A percentile compares a stretch with the other conserved stretches of the same genome.
These are phyloP conservation scores for Acropternis orthonyx DNA, from an alignment of 2,797 vertebrate genomes.

Conservation along the genomic window DNA sequence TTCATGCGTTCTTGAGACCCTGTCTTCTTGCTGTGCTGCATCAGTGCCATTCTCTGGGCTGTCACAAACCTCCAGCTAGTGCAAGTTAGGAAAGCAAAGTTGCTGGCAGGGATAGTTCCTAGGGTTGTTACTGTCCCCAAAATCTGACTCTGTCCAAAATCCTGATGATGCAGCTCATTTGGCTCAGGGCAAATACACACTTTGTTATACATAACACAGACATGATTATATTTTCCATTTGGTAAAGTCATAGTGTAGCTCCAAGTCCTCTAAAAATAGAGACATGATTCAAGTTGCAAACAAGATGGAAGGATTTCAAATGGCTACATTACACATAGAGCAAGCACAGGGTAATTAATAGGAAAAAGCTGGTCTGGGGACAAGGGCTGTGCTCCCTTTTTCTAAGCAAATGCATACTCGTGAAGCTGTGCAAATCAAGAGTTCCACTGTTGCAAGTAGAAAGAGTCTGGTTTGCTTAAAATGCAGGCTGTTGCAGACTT, in stretches of 20 bases:
- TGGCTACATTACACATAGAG: not conserved
- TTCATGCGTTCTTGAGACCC: not conserved
- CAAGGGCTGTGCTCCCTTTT: not conserved
- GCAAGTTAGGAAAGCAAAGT: slow-evolving; percentile 23
- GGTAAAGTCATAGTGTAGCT: slow-evolving; percentile 40
- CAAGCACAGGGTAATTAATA: slow-evolving; percentile 46
- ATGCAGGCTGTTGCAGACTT: not conserved
- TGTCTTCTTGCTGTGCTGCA: slow-evolving; percentile 19
- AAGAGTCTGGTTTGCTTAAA: slow-evolving; percentile 23
- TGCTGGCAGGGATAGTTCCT: slow-evolving; percentile 31
- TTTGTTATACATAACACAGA: slow-evolving; percentile 51
- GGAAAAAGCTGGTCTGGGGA: slow-evolving; percentile 27
- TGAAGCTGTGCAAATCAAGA: not conserved
- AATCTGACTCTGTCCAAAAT: slow-evolving; percentile 28
- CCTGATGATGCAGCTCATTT: slow-evolving; percentile 51
- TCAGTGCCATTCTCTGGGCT: not conserved
- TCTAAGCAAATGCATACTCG: not conserved
- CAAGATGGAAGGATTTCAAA: slow-evolving; percentile 62
- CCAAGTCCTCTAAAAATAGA: slow-evolving; percentile 62
- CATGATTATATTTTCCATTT: slow-evolving; percentile 65
- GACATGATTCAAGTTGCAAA: slow-evolving; percentile 55
- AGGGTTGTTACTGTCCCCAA: slow-evolving; percentile 17
- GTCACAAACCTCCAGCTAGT: slow-evolving; percentile 11
- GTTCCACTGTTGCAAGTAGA: not conserved
- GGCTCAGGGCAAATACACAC: slow-evolving; percentile 10